Evolutionary conservation across 2,797 vertebrate genomes (phyloP).

Genomic region (Sebastes steindachneri): DNA sequence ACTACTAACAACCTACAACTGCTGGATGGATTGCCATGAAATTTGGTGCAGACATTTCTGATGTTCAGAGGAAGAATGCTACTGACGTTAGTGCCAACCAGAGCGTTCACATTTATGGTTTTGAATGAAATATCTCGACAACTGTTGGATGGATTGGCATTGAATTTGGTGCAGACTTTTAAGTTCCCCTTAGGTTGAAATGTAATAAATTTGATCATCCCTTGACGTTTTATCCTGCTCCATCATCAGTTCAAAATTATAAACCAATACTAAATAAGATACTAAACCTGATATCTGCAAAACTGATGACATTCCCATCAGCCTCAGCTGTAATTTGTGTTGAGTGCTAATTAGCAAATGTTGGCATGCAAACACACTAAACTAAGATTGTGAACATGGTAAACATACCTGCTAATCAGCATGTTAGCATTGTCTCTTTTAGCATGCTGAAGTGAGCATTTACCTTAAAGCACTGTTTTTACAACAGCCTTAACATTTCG

Average conservation of each 20-base stretch:
- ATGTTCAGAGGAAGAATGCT: too few species aligned
- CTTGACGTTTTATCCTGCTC: neutral
- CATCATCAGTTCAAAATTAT: neutral
- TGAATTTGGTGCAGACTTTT: neutral
- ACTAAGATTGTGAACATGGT: neutral
- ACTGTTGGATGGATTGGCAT: neutral
- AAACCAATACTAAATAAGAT: neutral
- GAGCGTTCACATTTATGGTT: neutral
- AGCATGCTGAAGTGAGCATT: neutral
- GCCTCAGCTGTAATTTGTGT: neutral
- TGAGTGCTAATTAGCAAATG: neutral
- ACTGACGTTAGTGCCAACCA: neutral
- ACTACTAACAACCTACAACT: neutral
- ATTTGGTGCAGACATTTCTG: neutral
- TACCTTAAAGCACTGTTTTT: too few species aligned
- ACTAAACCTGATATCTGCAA: neutral
- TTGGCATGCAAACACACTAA: neutral
- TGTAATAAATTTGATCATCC: neutral
- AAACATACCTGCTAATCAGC: neutral
- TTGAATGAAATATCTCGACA: neutral
- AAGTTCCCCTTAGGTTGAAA: neutral
- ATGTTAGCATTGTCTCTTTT: neutral
- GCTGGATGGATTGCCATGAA: neutral
- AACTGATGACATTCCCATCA: neutral
- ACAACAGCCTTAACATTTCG: too few species aligned